Evolutionary conservation across 2,888 invertebrate species (phyloP).

Genomic region (Luffia ferchaultella): DNA sequence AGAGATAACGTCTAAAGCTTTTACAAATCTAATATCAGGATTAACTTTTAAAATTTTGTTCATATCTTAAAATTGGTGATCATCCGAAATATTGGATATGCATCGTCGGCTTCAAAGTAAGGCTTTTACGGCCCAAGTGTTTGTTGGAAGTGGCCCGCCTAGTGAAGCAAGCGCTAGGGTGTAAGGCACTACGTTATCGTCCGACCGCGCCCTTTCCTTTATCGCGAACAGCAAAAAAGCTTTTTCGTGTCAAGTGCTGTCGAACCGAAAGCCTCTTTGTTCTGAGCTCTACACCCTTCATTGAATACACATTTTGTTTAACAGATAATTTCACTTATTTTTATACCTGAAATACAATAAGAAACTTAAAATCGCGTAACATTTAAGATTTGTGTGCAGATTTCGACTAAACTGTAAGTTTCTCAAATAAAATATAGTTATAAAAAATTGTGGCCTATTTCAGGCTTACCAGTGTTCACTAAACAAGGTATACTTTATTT

Average conservation of each 20-base stretch:
- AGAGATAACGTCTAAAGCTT: no score
- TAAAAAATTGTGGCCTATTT: no score
- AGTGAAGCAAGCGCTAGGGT: not conserved
- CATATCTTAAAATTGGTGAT: not conserved
- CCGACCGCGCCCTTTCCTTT: conserved; percentile 22
- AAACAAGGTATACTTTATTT: no score
- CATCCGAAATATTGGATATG: not conserved
- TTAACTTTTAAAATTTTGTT: no score
- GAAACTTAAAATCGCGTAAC: no score
- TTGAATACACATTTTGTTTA: conserved; percentile 3
- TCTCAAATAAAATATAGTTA: no score
- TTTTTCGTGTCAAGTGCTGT: conserved; percentile 56
- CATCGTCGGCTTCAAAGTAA: not conserved
- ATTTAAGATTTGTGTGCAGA: no score
- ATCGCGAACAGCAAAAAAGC: conserved; percentile 54
- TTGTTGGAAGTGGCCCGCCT: not conserved
- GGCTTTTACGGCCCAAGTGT: conserved; percentile 22
- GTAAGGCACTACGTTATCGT: not conserved
- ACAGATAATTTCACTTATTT: conserved; percentile 1
- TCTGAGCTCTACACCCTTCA: conserved; percentile 18
- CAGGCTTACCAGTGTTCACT: no score
- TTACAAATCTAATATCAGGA: no score
- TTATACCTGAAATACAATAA: no score
- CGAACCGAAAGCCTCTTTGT: conserved; percentile 51
- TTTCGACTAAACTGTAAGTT: no score